Evolutionary conservation across 2,888 invertebrate species (phyloP).

Genomic region (Stratiomys singularior): DNA sequence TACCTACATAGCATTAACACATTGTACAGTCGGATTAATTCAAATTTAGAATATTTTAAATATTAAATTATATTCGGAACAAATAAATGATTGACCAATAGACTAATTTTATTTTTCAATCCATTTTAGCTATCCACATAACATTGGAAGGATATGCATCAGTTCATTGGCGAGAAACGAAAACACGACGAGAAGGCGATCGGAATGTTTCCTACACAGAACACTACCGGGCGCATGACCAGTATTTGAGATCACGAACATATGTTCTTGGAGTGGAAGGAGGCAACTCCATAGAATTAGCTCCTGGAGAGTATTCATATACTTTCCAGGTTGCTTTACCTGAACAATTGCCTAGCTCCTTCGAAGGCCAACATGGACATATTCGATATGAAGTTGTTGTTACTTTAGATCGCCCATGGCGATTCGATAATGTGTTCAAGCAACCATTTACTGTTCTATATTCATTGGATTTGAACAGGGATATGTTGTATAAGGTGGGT

Average conservation of each 20-base stretch:
- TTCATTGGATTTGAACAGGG: slow-evolving; percentile 79
- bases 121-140: slow-evolving; percentile 62
- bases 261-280: slow-evolving; percentile 63
- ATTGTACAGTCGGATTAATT: too few relatives aligned
- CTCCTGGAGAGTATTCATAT: slow-evolving; percentile 75
- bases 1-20: too few relatives aligned
- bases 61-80: too few relatives aligned
- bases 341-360: slow-evolving; percentile 77
- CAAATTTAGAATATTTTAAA: too few relatives aligned
- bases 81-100: slow-evolving; percentile 38
- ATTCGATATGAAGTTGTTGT: slow-evolving; percentile 82
- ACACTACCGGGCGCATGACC: slow-evolving; percentile 60
- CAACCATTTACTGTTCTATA: slow-evolving; percentile 80
- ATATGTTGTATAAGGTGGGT: slow-evolving; percentile 55
- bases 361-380: slow-evolving; percentile 78
- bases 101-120: not conserved
- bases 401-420: slow-evolving; percentile 84
- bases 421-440: slow-evolving; percentile 84
- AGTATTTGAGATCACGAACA: slow-evolving; percentile 60
- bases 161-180: slow-evolving; percentile 62
- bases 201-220: slow-evolving; percentile 58
- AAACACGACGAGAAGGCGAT: slow-evolving; percentile 55
- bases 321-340: slow-evolving; percentile 76
- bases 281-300: slow-evolving; percentile 75
- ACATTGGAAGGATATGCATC: slow-evolving; percentile 63